Base-by-base conservation (phyloP, 2,797 vertebrate genomes). In the Propithecus perrieri region DNA sequence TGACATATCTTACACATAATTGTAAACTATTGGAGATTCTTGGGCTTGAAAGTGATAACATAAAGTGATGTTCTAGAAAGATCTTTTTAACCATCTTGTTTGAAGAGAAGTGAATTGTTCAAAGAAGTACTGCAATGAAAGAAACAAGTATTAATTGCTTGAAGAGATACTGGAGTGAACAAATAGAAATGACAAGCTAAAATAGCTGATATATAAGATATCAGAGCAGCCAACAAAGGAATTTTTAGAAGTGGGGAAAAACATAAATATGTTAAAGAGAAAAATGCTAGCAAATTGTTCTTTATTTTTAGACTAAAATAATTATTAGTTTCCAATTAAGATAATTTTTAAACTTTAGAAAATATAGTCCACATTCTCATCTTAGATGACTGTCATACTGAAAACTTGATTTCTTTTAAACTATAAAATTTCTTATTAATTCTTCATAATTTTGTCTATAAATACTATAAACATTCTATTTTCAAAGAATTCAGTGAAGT, bases 361-460 rank as follows among this genome's bases (percentile, higher is more conserved):
- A 89, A 89, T 20, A 88, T 88, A 81, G 26, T 35, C 6, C 8
- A 93, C 59, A 89, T 22, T 75, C 7, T 95, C 24, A 84, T 86
- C 3, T 65, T 48, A 92, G 33, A 76, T 8, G 85, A 46, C 88
- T 76, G 80, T 72, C 9, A 48, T 85, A 90, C 22, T 41, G 79
- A 93, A 38, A 84, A 91, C 2, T 84, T 83, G 2, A 80, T 74
- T 89, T 84, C 17, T 93, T 89, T 78, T 63, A 94, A 94, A 90
- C 48, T 91, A 90, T 53, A 67, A 91, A 76, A 67, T 65, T 84
- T 86, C 7, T 71, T 85, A n/a, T 83, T 57, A 55, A 92, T 72
- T 61, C 78, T 94, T 83, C 24, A 80, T 94, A 38, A 91, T 7
- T 85, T 81, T 79, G 35, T 89, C 26, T 41, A 41, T 41, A 85